These are phyloP conservation scores for Mergus octosetaceus DNA, from an alignment of 2,797 vertebrate genomes.

Conservation along the genomic window DNA sequence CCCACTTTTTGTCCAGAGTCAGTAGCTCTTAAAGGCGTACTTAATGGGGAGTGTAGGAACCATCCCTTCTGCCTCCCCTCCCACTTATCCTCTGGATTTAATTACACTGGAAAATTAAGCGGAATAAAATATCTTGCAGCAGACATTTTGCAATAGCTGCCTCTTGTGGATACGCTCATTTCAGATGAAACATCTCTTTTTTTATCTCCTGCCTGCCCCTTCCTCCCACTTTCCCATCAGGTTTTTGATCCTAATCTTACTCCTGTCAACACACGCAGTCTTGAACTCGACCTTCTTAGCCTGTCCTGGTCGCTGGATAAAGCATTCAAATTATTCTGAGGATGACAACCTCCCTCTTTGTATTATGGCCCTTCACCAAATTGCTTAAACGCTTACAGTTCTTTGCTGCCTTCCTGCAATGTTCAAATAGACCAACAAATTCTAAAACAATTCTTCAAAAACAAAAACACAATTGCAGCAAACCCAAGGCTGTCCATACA, in stretches of 20 bases:
- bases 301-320: neutral
- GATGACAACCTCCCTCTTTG: neutral
- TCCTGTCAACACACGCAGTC: neutral
- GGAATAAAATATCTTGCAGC: slow-evolving; percentile 18
- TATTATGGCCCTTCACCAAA: neutral
- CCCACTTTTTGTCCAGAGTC: neutral
- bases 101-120: slow-evolving; percentile 44
- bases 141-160: slow-evolving; percentile 31
- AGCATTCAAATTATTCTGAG: neutral
- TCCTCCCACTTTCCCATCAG: neutral
- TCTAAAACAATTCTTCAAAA: neutral
- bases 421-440: neutral
- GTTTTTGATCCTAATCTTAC: neutral
- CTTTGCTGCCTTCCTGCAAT: neutral
- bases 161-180: slow-evolving; percentile 5
- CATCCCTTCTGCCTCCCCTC: neutral
- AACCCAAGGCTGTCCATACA: neutral
- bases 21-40: slow-evolving; percentile 2
- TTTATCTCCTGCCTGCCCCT: neutral
- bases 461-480: neutral
- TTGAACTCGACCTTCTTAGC: neutral
- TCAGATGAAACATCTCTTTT: neutral
- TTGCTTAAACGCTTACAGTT: neutral
- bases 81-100: slow-evolving; percentile 37
- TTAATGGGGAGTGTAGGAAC: slow-evolving; percentile 24